Evolutionary conservation across 2,888 invertebrate species (phyloP).

Genomic region (Beris morrisii): DNA sequence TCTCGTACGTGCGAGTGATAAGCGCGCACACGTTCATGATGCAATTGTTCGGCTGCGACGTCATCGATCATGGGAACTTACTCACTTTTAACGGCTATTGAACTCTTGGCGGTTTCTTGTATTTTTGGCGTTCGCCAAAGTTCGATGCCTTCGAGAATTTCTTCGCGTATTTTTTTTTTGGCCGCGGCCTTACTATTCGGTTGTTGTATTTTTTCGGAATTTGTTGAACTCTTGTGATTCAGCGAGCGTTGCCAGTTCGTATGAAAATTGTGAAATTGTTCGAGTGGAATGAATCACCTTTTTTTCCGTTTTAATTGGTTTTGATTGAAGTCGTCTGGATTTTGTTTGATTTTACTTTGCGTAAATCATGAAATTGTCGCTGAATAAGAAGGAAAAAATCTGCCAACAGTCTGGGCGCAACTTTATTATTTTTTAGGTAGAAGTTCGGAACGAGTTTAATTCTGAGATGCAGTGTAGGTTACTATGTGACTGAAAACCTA

Average conservation of each 20-base stretch:
- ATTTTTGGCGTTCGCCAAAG: constrained; percentile 36
- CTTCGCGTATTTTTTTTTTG: constrained; percentile 6
- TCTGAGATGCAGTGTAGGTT: too few relatives aligned
- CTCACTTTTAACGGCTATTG: constrained; percentile 39
- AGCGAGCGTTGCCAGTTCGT: constrained; percentile 9
- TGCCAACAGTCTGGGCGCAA: too few relatives aligned
- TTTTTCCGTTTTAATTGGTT: not conserved
- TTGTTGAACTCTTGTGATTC: constrained; percentile 11
- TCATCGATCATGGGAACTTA: constrained; percentile 35
- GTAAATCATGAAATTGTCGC: too few relatives aligned
- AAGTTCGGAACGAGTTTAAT: too few relatives aligned
- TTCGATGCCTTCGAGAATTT: constrained; percentile 28
- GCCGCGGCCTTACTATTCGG: not conserved
- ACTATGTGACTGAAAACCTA: too few relatives aligned
- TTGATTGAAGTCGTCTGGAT: too few relatives aligned
- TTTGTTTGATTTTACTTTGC: not conserved
- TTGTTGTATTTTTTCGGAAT: constrained; percentile 17
- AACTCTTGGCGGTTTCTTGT: constrained; percentile 28
- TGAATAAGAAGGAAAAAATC: too few relatives aligned
- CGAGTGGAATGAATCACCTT: not conserved
- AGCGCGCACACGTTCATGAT: constrained; percentile 1
- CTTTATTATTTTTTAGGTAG: too few relatives aligned
- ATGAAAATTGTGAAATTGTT: constrained; percentile 13
- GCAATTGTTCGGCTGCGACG: constrained; percentile 25
- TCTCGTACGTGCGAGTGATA: constrained; percentile 4